phyloP scores from a whole-genome alignment of 2,797 vertebrate genomes.

The Etheostoma nigrum region DNA sequence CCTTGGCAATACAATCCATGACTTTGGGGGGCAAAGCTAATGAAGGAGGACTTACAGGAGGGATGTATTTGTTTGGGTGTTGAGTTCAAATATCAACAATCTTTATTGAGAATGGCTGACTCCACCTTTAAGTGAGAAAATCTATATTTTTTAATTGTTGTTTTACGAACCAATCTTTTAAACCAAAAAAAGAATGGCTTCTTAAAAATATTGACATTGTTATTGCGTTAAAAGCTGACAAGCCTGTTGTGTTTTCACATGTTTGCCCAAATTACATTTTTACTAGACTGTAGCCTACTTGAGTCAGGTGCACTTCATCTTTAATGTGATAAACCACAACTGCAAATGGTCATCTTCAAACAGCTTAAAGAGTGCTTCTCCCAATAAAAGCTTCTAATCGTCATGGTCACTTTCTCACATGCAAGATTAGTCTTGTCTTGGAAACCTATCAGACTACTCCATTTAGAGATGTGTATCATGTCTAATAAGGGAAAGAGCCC shows the following conservation, averaged over 20 bases:
- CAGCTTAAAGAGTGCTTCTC: conserved; percentile 13
- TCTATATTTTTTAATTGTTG: background rate
- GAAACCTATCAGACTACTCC: conserved; percentile 56
- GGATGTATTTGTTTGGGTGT: too few relatives aligned
- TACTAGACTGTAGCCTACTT: background rate
- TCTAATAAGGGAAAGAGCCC: conserved; percentile 76
- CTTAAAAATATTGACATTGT: background rate
- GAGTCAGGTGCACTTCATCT: background rate
- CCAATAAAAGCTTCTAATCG: conserved; percentile 2
- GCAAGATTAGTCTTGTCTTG: conserved; percentile 24
- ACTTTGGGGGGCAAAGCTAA: too few relatives aligned
- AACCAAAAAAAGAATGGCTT: background rate
- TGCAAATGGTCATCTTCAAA: background rate
- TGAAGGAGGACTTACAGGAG: too few relatives aligned
- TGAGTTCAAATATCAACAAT: too few relatives aligned
- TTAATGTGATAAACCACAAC: background rate
- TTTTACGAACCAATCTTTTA: background rate
- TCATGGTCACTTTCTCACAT: conserved; percentile 3
- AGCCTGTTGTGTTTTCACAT: too few relatives aligned
- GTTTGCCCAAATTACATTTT: background rate
- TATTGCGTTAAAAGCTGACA: too few relatives aligned
- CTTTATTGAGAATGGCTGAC: too few relatives aligned
- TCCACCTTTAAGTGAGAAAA: too few relatives aligned
- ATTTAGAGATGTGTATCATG: conserved; percentile 57
- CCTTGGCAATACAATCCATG: too few relatives aligned